A percentile compares a stretch with the other conserved stretches of the same genome.
Evolutionary conservation across 2,113 vertebrate genomes (phyloP).

Genomic region (Anoura caudifer): DNA sequence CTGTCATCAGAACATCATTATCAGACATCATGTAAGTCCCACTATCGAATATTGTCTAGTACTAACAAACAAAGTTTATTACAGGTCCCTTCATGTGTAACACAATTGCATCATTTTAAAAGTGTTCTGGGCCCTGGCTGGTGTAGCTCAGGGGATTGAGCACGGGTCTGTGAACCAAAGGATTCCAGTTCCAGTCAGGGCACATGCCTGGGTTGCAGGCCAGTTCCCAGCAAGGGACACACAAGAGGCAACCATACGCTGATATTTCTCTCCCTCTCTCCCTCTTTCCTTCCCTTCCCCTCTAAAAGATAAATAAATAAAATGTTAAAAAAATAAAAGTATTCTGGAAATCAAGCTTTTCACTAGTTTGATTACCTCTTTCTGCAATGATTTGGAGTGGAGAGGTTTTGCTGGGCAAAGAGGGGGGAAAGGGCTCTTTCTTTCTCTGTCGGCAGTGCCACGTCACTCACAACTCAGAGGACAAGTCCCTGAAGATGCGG

Average conservation of each 20-base stretch:
- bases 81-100: background rate
- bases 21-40: background rate
- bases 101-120: background rate
- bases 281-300: too few relatives aligned
- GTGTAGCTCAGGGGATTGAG: too few relatives aligned
- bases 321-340: too few relatives aligned
- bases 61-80: background rate
- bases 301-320: too few relatives aligned
- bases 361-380: background rate
- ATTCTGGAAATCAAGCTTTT: background rate
- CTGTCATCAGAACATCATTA: background rate
- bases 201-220: too few relatives aligned
- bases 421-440: background rate
- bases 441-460: background rate
- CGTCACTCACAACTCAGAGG: background rate
- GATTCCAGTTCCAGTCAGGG: too few relatives aligned
- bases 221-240: too few relatives aligned
- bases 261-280: too few relatives aligned
- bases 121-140: background rate
- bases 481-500: background rate
- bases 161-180: too few relatives aligned
- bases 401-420: background rate
- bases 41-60: background rate
- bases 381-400: background rate
- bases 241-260: too few relatives aligned